phyloP scores from a whole-genome alignment of 1,140 invertebrate genomes.

The Drosophila yakuba region DNA sequence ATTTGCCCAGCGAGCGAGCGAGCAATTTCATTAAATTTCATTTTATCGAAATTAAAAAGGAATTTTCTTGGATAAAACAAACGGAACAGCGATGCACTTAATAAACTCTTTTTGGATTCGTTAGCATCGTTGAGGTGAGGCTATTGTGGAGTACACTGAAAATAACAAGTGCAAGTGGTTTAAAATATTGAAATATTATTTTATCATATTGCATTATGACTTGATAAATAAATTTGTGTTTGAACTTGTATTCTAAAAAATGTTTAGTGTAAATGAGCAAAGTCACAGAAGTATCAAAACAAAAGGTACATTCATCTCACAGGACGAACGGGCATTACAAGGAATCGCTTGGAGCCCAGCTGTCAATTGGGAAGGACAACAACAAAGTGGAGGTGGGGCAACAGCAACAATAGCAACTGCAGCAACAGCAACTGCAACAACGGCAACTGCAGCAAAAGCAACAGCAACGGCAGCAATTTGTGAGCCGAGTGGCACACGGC shows the following conservation, averaged over 20 bases:
- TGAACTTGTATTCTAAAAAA: too few relatives aligned
- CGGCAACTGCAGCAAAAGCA: neutral
- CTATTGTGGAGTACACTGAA: neutral
- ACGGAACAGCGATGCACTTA: constrained; percentile 21
- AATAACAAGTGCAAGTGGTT: neutral
- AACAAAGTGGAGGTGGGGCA: constrained; percentile 7
- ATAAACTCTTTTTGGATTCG: constrained; percentile 31
- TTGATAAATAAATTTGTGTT: too few relatives aligned
- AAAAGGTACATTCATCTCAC: constrained; percentile 1
- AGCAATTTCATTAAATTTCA: constrained; percentile 48
- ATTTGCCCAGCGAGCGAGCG: constrained; percentile 9
- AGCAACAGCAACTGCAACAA: neutral
- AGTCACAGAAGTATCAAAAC: neutral
- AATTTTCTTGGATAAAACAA: constrained; percentile 34
- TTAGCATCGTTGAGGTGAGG: neutral
- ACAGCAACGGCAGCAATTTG: constrained; percentile 34
- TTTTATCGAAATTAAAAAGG: constrained; percentile 55
- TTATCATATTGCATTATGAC: neutral
- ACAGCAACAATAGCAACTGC: neutral
- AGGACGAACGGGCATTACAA: neutral
- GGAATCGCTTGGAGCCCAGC: constrained; percentile 15
- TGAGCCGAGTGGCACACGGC: constrained; percentile 41
- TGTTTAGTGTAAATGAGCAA: too few relatives aligned
- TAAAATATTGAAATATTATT: too few relatives aligned
- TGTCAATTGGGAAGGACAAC: constrained; percentile 41